Base-by-base conservation (phyloP, 2,797 vertebrate genomes). In the Alfaro cultratus region DNA sequence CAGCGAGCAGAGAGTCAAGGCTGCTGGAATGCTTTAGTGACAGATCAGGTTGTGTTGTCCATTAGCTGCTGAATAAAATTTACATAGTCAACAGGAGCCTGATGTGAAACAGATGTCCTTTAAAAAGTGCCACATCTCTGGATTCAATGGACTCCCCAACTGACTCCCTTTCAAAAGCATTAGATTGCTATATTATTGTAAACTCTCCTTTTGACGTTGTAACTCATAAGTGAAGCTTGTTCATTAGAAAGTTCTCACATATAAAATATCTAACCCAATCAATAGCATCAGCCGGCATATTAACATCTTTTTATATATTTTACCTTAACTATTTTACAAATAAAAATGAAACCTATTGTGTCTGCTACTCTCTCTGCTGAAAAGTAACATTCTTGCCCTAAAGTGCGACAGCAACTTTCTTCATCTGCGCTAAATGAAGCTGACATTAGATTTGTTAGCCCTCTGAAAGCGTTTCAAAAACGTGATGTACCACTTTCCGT, bases 371-470 rank as follows among this genome's bases (percentile, higher is more conserved):
- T 73, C 16, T 62, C 34, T 23, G n/a, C 43, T 79, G 1, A 76
- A 73, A 43, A 80, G 76, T 18, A 76, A 77, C 57, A 77, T 75
- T 77, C 73, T 29, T 1, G 21, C n/a, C 60, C 71, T 21, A 81
- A 83, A 78, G 45, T 74, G 72, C 53, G 73, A 67, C 46, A 43
- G 53, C 84, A 88, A 79, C 34, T 29, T 82, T 15, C 84, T 86
- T 89, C 81, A 73, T 82, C 86, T 73, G 74, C 73, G 10, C 86
- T 87, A 88, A 91, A 80, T 23, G 73, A 68, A 88, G 80, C 57
- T 82, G 90, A 90, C 89, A 84, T 53, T 80, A 75, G 81, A 89
- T 90, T 88, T 91, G 84, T 88, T 90, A 60, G 81, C 73, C 34
- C 84, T 89, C 83, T 85, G 78, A 80, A 83, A 79, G 84, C 87